Evolutionary conservation across 2,113 vertebrate genomes (phyloP).

Genomic region (Euleptes europaea): DNA sequence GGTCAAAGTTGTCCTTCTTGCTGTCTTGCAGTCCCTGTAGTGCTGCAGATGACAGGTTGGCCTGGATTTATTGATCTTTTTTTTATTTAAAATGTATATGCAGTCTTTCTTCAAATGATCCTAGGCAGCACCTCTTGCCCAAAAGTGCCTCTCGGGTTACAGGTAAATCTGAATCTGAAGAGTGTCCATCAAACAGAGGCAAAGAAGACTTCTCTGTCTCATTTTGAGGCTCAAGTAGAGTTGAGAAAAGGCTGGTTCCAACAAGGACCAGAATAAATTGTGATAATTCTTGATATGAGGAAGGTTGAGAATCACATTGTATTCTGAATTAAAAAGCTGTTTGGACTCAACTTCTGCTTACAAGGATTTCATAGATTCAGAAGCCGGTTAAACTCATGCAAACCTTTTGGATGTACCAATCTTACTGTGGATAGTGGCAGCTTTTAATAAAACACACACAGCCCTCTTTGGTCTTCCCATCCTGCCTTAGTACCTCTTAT

Average conservation of each 20-base stretch:
- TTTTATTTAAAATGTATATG: not conserved
- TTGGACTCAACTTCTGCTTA: not conserved
- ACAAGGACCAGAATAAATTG: not conserved
- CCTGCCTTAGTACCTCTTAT: not conserved
- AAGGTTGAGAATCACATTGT: not conserved
- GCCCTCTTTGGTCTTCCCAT: not conserved
- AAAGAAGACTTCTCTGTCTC: too few relatives aligned
- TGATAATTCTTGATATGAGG: not conserved
- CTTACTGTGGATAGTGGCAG: not conserved
- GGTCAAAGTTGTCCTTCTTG: accelerated
- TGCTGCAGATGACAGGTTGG: not conserved
- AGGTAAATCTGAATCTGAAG: not conserved
- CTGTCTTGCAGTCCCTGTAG: accelerated
- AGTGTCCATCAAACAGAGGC: accelerated
- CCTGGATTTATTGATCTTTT: not conserved
- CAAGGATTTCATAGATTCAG: not conserved
- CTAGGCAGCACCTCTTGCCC: not conserved
- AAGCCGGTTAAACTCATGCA: not conserved
- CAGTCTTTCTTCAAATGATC: not conserved
- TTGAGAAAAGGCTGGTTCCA: not conserved
- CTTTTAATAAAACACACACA: not conserved
- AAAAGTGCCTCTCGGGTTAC: not conserved
- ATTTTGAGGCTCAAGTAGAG: not conserved
- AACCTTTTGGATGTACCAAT: not conserved
- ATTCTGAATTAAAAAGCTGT: not conserved